Evolutionary conservation across 1,140 invertebrate genomes (phyloP).

Genomic region (Calephelis nemesis): DNA sequence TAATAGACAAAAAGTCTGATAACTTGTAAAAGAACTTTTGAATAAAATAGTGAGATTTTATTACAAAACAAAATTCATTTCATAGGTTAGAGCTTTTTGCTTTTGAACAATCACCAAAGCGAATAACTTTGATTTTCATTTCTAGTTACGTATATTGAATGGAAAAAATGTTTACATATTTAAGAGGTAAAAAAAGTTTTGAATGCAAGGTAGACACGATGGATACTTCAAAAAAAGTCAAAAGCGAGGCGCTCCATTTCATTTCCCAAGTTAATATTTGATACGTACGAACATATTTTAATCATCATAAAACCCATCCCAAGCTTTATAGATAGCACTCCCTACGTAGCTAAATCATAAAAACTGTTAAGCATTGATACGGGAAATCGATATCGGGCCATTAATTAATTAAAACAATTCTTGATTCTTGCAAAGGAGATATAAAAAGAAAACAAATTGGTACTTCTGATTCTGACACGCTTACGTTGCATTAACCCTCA

Average conservation of each 20-base stretch:
- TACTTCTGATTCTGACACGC: conserved; percentile 13
- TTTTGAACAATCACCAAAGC: neutral
- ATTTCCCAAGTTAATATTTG: conserved; percentile 23
- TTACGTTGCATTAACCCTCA: conserved; percentile 13
- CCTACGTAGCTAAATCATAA: conserved; percentile 39
- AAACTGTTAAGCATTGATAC: conserved; percentile 32
- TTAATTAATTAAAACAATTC: conserved; percentile 26
- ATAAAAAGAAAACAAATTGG: conserved; percentile 7
- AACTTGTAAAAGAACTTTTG: too few relatives aligned
- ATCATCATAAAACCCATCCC: conserved; percentile 43
- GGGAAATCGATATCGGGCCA: conserved; percentile 36
- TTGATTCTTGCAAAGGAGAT: conserved; percentile 14
- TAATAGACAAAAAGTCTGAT: too few relatives aligned
- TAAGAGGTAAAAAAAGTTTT: conserved; percentile 11
- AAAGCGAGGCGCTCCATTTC: conserved; percentile 15
- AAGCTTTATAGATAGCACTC: conserved; percentile 34
- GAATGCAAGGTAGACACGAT: conserved; percentile 11
- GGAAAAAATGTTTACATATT: conserved; percentile 7
- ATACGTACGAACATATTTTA: conserved; percentile 37
- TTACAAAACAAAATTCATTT: conserved; percentile 12
- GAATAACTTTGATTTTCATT: neutral
- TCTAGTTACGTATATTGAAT: neutral
- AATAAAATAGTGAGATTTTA: neutral
- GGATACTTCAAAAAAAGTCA: conserved; percentile 14
- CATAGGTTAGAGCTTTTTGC: neutral